phyloP scores from a whole-genome alignment of 2,797 vertebrate species.

The Crypturellus tataupa region DNA sequence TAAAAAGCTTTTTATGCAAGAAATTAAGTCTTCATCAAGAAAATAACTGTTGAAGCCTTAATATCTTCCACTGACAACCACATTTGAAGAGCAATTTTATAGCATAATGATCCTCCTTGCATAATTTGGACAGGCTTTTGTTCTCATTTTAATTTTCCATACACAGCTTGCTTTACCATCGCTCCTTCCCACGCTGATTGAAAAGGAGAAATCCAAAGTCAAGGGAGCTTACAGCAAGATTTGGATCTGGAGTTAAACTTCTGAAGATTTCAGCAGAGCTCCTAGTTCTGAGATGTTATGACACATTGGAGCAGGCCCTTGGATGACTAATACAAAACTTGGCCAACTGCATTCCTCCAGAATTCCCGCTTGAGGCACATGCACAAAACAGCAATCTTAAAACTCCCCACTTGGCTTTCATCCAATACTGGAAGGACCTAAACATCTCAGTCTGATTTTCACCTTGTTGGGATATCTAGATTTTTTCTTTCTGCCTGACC shows the following conservation, averaged over 20 bases:
- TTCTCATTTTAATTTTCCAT: slow-evolving; percentile 75
- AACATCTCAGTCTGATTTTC: not conserved
- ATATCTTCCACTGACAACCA: slow-evolving; percentile 72
- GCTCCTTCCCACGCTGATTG: slow-evolving; percentile 59
- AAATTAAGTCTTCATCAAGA: slow-evolving; percentile 66
- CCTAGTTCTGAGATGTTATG: slow-evolving; percentile 9
- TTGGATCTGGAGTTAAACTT: slow-evolving; percentile 38
- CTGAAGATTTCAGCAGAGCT: slow-evolving; percentile 28
- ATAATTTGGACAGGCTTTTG: slow-evolving; percentile 80
- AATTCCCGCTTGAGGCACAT: not conserved
- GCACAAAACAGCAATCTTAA: not conserved
- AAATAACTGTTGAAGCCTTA: slow-evolving; percentile 75
- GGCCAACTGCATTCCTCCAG: not conserved
- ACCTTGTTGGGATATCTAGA: not conserved
- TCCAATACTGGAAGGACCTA: not conserved
- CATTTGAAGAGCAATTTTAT: slow-evolving; percentile 78
- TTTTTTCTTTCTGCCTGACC: not conserved
- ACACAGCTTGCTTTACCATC: slow-evolving; percentile 60
- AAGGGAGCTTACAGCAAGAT: slow-evolving; percentile 47
- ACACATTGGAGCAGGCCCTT: not conserved
- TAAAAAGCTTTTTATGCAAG: slow-evolving; percentile 50
- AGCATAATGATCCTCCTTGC: slow-evolving; percentile 77
- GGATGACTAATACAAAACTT: not conserved
- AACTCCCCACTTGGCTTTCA: not conserved
- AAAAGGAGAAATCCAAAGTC: slow-evolving; percentile 62